These are phyloP conservation scores for Eilema griseolum DNA, from an alignment of 2,888 invertebrate species.

Conservation along the genomic window DNA sequence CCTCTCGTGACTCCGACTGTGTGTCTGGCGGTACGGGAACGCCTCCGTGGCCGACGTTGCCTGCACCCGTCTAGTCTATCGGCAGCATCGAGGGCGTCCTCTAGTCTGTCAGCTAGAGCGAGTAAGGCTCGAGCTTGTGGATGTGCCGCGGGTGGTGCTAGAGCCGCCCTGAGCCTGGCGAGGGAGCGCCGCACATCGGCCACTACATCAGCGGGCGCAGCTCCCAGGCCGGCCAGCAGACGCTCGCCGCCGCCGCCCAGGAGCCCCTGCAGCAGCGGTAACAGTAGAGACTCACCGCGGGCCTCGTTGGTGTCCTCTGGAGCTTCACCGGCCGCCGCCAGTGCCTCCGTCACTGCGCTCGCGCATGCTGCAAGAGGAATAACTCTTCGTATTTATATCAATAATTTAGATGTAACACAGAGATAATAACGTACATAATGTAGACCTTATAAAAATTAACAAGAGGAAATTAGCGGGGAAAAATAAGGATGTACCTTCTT, in stretches of 20 bases:
- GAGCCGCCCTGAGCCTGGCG: conserved; percentile 90
- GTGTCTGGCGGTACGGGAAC: conserved; percentile 90
- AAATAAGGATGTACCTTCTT: too few relatives aligned
- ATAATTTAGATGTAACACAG: conserved; percentile 4
- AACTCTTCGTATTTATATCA: conserved; percentile 11
- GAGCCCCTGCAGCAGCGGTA: conserved; percentile 90
- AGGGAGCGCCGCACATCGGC: conserved; percentile 93
- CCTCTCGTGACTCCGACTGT: conserved; percentile 94
- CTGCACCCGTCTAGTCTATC: conserved; percentile 76
- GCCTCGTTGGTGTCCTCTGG: conserved; percentile 63
- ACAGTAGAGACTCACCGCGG: conserved; percentile 92
- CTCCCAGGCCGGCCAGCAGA: conserved; percentile 77
- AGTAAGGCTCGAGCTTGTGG: conserved; percentile 88
- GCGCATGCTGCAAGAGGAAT: conserved; percentile 71
- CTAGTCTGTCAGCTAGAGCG: conserved; percentile 90
- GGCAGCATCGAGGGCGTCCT: conserved; percentile 85
- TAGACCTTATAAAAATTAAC: neutral
- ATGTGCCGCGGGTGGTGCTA: conserved; percentile 86
- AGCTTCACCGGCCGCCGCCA: conserved; percentile 73
- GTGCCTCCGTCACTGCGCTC: conserved; percentile 79
- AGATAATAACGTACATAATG: neutral
- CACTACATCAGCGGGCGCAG: conserved; percentile 88
- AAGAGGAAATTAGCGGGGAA: neutral
- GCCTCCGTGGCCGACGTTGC: conserved; percentile 80
- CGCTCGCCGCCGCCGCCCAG: conserved; percentile 84